These are phyloP conservation scores for Drosophila rhopaloa DNA, from an alignment of 1,140 invertebrate genomes.

Conservation along the genomic window DNA sequence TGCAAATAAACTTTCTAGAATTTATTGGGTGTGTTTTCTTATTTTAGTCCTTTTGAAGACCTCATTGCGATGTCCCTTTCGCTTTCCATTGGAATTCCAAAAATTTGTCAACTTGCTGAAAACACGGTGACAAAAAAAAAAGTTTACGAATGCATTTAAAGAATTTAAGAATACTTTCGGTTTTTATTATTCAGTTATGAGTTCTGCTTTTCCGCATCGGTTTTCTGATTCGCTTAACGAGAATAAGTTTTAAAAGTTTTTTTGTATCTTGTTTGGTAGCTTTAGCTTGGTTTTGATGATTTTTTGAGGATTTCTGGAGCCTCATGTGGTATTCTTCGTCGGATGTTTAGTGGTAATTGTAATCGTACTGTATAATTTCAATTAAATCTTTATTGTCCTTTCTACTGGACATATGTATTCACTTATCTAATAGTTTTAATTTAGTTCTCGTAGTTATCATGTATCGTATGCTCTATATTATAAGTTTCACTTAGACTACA, in stretches of 20 bases:
- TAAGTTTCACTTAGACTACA: conserved; percentile 62
- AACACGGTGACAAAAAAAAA: conserved; percentile 22
- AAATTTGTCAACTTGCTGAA: conserved; percentile 10
- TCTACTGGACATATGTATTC: conserved; percentile 73
- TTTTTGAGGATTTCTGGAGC: conserved; percentile 24
- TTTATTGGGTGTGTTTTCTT: conserved; percentile 14
- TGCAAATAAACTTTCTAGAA: conserved; percentile 8
- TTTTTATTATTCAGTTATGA: conserved; percentile 71
- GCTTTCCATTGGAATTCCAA: not conserved
- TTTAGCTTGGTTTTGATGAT: conserved; percentile 49
- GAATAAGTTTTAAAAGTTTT: conserved; percentile 70
- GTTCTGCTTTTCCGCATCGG: conserved; percentile 51
- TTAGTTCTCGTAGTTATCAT: conserved; percentile 35
- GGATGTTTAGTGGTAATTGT: conserved; percentile 41
- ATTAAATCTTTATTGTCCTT: conserved; percentile 77
- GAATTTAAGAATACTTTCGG: conserved; percentile 82
- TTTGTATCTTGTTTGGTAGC: conserved; percentile 38
- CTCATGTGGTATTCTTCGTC: conserved; percentile 31
- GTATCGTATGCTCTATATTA: conserved; percentile 49
- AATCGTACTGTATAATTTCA: conserved; percentile 52
- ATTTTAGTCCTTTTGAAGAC: not conserved
- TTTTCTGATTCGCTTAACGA: conserved; percentile 56
- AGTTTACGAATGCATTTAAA: conserved; percentile 60
- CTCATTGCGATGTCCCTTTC: conserved; percentile 2
- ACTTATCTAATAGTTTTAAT: conserved; percentile 69